phyloP scores from a whole-genome alignment of 2,113 vertebrate genomes.

The Thomomys bottae region DNA sequence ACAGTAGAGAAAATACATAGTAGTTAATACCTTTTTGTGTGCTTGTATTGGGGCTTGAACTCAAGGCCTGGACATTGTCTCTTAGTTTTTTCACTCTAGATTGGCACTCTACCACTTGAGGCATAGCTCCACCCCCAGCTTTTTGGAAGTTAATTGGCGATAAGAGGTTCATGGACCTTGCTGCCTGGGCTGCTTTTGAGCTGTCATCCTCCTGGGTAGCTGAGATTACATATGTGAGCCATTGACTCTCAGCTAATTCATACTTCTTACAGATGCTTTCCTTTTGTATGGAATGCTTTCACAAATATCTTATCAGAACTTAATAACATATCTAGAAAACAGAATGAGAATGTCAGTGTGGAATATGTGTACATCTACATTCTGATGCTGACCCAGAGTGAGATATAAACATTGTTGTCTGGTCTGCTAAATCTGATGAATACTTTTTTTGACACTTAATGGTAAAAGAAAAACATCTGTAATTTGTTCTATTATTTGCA shows the following conservation, averaged over 20 bases:
- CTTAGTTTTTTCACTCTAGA: no score
- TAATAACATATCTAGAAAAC: conserved; percentile 3
- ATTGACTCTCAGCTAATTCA: no score
- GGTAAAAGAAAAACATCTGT: neutral
- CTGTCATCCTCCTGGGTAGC: no score
- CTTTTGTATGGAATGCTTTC: neutral
- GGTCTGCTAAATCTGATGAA: conserved; percentile 19
- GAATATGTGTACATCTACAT: neutral
- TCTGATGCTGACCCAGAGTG: neutral
- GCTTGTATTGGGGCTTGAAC: no score
- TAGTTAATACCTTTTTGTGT: neutral
- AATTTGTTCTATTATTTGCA: conserved; percentile 76
- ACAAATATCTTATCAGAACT: neutral
- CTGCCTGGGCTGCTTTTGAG: no score
- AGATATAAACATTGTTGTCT: neutral
- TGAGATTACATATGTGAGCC: no score
- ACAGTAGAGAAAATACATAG: neutral
- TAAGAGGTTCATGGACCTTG: no score
- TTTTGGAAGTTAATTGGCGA: no score
- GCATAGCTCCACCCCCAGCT: no score
- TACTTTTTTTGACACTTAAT: conserved; percentile 55
- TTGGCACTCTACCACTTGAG: no score
- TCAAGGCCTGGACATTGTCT: no score
- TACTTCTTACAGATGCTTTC: neutral
- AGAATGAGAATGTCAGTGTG: neutral